Conservation (phyloP, 2,888 invertebrate species). For the Pollenia labialis region DNA sequence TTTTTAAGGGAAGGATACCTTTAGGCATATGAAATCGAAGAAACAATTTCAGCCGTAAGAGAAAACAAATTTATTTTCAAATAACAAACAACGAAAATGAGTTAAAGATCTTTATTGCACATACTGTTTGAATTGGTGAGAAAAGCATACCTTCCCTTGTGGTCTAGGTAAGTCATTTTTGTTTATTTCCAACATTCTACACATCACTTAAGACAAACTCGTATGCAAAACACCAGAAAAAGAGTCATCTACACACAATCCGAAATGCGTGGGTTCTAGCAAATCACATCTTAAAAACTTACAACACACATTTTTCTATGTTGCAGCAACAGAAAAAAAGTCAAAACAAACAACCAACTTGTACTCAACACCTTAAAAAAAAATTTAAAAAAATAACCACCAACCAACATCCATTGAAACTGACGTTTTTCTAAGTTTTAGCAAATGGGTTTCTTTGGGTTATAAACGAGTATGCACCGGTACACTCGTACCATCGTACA, state of each 20-base stretch:
- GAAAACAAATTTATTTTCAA: too few species aligned
- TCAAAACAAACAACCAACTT: constrained; percentile 53
- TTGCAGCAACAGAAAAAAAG: constrained; percentile 37
- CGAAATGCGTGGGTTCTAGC: constrained; percentile 64
- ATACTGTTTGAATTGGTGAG: too few species aligned
- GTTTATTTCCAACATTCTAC: constrained; percentile 26
- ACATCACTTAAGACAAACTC: constrained; percentile 61
- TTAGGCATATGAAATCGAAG: too few species aligned
- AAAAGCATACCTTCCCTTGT: constrained; percentile 26
- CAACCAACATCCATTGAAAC: constrained; percentile 28
- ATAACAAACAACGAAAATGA: too few species aligned
- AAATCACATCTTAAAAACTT: constrained; percentile 60
- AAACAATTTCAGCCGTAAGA: too few species aligned
- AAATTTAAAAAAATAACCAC: constrained; percentile 11
- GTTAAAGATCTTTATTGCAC: too few species aligned
- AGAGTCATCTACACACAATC: constrained; percentile 29
- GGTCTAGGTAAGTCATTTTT: not conserved
- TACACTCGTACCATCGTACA: not conserved
- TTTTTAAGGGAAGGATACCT: too few species aligned
- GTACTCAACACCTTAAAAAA: constrained; percentile 70
- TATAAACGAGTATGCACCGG: not conserved
- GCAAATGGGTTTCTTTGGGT: constrained; percentile 50
- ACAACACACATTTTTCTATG: constrained; percentile 55
- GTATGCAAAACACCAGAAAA: constrained; percentile 53
- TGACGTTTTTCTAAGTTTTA: constrained; percentile 57